Base-by-base conservation (phyloP, 2,113 vertebrate genomes). In the Paramormyrops kingsleyae region DNA sequence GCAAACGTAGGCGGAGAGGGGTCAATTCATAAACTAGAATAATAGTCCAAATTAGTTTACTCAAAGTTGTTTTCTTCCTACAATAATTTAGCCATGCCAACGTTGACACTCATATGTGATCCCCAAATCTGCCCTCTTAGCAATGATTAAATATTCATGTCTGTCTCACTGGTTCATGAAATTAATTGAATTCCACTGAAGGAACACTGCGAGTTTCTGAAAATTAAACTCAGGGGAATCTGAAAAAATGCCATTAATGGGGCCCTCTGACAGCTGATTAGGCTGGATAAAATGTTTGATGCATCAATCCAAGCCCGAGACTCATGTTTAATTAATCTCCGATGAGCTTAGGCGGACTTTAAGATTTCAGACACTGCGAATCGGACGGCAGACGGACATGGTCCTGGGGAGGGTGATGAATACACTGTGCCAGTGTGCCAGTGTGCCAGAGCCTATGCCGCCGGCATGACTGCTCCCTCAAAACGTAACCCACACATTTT, bases 81-180 rank as follows among this genome's bases (percentile, higher is more conserved):
- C 44, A 13, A 12, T 47, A 84, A 84, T 47, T 84, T 39, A 35
- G 50, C 27, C 47, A 39, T 53, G 24, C 13, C 50, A 53, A 53
- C 4, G 50, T n/a, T 56, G 7, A 50, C 56, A 56, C 24, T 35
- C n/a, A 39, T 15, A 27, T 56, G n/a, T 19, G 47, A 87, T 87
- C 27, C n/a, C 46, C n/a, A 87, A 87, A 87, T 53, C 10, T 87
- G 27, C n/a, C 50, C 50, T 49, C 50, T 87, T 87, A 87, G n/a
- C 27, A 56, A 87, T 56, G n/a, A 50, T 27, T 53, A 87, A 87
- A 87, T 87, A 87, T 87, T 87, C 19, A 87, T 87, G 24, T 53
- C 47, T 19, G n/a, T 31, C 49, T 87, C 35, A 42, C 47, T 87
- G 50, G 85, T 35, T 35, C 49, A 39, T 39, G 27, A 53, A 27